Evolutionary conservation across 2,888 invertebrate genomes (phyloP).

Genomic region (Limnephilus marmoratus): DNA sequence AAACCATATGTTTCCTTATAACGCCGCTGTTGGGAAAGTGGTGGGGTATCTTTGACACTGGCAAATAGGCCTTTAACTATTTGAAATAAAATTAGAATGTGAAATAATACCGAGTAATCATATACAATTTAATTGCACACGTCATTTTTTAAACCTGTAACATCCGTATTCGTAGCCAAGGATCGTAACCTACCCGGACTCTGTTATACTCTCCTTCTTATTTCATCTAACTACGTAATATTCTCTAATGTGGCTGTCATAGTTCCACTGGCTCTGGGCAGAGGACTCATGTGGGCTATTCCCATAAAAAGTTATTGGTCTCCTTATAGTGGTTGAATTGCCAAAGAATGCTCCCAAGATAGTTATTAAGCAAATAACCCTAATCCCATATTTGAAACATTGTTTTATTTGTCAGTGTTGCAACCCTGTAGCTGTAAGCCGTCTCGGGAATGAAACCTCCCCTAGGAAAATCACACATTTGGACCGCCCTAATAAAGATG

Average conservation of each 20-base stretch:
- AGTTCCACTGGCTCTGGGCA: not conserved
- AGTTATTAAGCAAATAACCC: not conserved
- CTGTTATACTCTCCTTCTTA: not conserved
- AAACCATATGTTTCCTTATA: no score
- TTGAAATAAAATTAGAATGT: no score
- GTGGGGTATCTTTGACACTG: no score
- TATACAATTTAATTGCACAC: no score
- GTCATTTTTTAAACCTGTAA: no score
- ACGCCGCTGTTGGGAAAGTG: no score
- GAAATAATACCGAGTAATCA: no score
- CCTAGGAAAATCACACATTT: not conserved
- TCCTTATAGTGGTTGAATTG: not conserved
- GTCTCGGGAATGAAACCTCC: not conserved
- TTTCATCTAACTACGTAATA: not conserved
- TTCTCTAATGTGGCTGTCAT: no score
- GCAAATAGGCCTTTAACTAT: no score
- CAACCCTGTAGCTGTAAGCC: not conserved
- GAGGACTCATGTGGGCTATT: not conserved
- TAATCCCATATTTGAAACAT: not conserved
- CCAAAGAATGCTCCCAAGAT: not conserved
- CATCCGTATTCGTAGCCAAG: no score
- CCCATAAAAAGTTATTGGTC: not conserved
- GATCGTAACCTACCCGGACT: no score
- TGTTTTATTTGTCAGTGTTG: not conserved
- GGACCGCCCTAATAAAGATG: constrained; percentile 26